Base-by-base conservation (phyloP, 2,888 invertebrate species). In the Patella pellucida region DNA sequence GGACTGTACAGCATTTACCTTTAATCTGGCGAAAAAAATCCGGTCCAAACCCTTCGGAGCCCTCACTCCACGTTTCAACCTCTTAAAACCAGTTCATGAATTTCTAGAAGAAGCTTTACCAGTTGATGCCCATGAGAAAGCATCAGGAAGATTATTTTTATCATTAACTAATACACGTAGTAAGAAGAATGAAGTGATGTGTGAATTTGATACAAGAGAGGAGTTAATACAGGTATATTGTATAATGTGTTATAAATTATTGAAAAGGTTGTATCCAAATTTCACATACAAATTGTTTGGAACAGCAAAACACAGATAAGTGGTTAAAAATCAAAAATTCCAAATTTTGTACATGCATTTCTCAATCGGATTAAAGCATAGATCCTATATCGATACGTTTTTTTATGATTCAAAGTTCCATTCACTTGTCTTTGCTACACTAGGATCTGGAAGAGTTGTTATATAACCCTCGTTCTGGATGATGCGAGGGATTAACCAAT, bases 61-160 rank as follows among this genome's bases (percentile, higher is more conserved):
- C 0, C 96, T 99, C 89, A 97, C 97, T 89, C 99, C 99, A 1
- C 95, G 96, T 0, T 98, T 98, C 91, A 96, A 96, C 90, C 95
- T 99, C 79, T 95, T 97, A 89, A 95, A 95, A 83, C 94, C 96
- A 68, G 93, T 99, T 7, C 92, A 95, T 70, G 95, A 96, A 86
- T 96, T 96, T 77, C 93, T 99, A 85, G 94, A 95, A 94, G 91
- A 92, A 19, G 85, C 88, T 4, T 81, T 93, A 52, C 93, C 93
- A 0, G 79, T 84, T 5, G 96, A 99, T 91, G 98, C 97, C 0
- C 98, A 99, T 91, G 77, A 85, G 71, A 92, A 95, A 84, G 98
- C 98, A 82, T 96, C 94, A 85, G 97, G 97, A 4, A 95, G 95
- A 85, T 93, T 99, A 23, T 96, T 96, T 91, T 94, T 99, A 81